phyloP scores from a whole-genome alignment of 2,888 invertebrate species.

The Athalia circularis region DNA sequence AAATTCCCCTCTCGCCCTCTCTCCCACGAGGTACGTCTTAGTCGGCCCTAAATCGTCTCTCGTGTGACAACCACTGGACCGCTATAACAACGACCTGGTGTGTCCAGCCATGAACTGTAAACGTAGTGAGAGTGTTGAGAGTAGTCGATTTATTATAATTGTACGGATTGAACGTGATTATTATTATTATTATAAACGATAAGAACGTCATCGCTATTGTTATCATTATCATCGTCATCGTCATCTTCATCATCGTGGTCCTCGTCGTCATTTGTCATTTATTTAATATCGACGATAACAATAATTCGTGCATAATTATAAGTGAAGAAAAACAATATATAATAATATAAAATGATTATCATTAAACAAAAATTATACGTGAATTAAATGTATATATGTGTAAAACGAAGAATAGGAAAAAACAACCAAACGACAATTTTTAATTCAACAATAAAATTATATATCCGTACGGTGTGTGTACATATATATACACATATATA shows the following conservation, averaged over 20 bases:
- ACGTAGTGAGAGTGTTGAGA: conserved; percentile 38
- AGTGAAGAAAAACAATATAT: no score
- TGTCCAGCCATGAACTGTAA: conserved; percentile 43
- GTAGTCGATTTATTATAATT: neutral
- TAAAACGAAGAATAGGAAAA: no score
- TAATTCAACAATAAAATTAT: neutral
- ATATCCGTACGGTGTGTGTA: conserved; percentile 9
- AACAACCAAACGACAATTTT: no score
- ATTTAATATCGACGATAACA: no score
- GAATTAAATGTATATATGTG: no score
- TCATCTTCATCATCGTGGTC: no score
- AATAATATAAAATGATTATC: no score
- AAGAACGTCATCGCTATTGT: no score
- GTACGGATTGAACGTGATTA: neutral
- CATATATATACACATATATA: conserved; percentile 15
- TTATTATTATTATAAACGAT: neutral
- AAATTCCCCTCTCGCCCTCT: conserved; percentile 26
- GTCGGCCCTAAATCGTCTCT: conserved; percentile 43
- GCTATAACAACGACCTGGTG: conserved; percentile 16
- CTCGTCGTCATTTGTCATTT: no score
- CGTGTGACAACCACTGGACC: conserved; percentile 44
- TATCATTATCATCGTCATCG: no score
- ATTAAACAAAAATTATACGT: no score
- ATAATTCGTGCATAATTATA: no score
- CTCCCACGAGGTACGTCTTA: conserved; percentile 39